Base-by-base conservation (phyloP, 1,140 invertebrate genomes). In the Halesus radiatus region DNA sequence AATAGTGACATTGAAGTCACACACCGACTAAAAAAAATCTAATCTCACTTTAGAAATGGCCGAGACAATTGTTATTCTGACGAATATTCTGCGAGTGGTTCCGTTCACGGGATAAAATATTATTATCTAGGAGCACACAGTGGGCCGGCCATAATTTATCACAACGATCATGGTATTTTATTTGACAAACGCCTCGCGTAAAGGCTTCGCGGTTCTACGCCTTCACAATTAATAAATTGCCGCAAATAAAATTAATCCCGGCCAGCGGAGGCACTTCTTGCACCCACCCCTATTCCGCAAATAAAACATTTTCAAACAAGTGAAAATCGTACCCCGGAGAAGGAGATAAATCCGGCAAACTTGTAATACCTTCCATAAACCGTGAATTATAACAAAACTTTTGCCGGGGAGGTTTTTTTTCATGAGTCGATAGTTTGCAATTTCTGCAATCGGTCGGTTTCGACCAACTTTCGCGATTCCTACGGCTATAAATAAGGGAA, bases 281-380 rank as follows among this genome's bases (percentile, higher is more conserved):
- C 45, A 20, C 37, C 45, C 45, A 10, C 45, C 68, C 68, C 18
- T 10, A 50, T 52, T 72, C 37, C 68, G 16, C 68, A 72, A 72
- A 72, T 72, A 72, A 72, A 72, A 72, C 68, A 72, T 72, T 72
- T 70, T 72, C 68, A 72, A 72, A 72, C 68, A 72, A 72, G 32
- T 72, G 68, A 72, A 72, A 72, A 72, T 72, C 50, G 68, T 72
- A 72, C 68, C 68, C 68, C 1, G 20, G 68, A 52, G 68, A 72
- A 23, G 32, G 68, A 72, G 68, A 72, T 72, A 72, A 72, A 72
- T 72, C 29, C 68, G 22, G 45, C 0, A 50, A 72, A 72, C 68
- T 72, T 72, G 68, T 72, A 52, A 72, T 72, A 72, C 68, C 68
- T 72, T 72, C 68, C 68, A 72, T 72, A 72, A 72, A 72, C 32